A percentile compares a stretch with the other conserved stretches of the same genome.
These are phyloP conservation scores for Ferrisia virgata DNA, from an alignment of 2,888 invertebrate genomes.

Conservation along the genomic window DNA sequence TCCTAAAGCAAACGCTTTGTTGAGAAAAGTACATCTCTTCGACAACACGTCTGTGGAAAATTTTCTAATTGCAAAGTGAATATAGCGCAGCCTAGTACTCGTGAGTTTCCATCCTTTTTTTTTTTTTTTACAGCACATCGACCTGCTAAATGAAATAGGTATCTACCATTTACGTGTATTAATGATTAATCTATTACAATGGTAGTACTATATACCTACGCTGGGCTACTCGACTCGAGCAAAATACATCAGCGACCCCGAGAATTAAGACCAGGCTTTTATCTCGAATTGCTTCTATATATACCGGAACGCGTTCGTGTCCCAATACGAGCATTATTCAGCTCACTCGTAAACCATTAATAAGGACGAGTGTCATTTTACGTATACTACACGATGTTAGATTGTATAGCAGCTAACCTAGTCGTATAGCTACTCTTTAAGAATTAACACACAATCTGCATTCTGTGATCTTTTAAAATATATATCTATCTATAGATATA, in stretches of 20 bases:
- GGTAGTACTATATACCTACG: not conserved
- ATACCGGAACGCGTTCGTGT: not conserved
- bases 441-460: not conserved
- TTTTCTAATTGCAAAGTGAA: not conserved
- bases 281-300: conserved; percentile 13
- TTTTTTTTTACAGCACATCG: not conserved
- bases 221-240: not conserved
- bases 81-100: not conserved
- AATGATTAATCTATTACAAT: conserved; percentile 1
- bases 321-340: not conserved
- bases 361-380: conserved; percentile 14
- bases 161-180: not conserved
- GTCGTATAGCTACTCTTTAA: not conserved
- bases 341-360: conserved; percentile 4
- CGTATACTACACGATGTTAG: not conserved
- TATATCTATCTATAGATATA: too few relatives aligned
- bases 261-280: conserved; percentile 10
- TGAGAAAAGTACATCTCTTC: not conserved
- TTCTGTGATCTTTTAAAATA: not conserved
- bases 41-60: not conserved
- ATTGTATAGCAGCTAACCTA: too few relatives aligned
- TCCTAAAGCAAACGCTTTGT: not conserved
- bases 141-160: not conserved
- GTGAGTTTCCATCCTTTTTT: not conserved
- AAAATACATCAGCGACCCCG: conserved; percentile 17